Base-by-base conservation (phyloP, 2,113 vertebrate species). In the Hippolais icterina region DNA sequence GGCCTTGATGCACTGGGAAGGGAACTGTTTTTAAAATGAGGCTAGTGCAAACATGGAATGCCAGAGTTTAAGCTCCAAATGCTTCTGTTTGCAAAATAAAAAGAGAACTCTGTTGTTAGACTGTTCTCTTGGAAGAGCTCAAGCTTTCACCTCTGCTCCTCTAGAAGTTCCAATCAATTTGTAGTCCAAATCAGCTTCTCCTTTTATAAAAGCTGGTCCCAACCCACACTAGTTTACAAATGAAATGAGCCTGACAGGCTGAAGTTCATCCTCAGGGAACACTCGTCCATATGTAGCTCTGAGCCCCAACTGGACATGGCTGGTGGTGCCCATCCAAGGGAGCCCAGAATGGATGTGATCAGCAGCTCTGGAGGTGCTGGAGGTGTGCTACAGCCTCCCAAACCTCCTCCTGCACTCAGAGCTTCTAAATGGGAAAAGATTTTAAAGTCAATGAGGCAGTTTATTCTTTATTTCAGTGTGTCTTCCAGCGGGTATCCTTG, bases 261-360 rank as follows among this genome's bases (percentile, higher is more conserved):
- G 14, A 15, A 69, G 22, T 8, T 33, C 72, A 71, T 82, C 86
- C 49, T 13, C 37, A 44, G 83, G 77, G 83, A 90, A 16, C 52
- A 21, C 25, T 71, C 71, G 39, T 28, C 64, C 72, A 49, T 3
- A 7, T 11, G 47, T 5, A 66, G 42, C 88, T 56, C 49, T 1
- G 8, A 63, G 49, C 16, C 81, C n/a, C 52, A 31, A 1, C 0
- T 53, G 44, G 79, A 61, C 0, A 0, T 8, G 54, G 42, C 59
- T 35, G 71, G 31, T 59, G 64, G 35, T 66, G 72, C 69, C 86
- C 10, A 2, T 31, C 56, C 56, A 24, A 44, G 56, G 49, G 21
- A 85, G 24, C 74, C 47, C 39, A 47, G 59, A 24, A 22, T 1
- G 1, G 2, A 23, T 14, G 65, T 25, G 12, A 31, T 24, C 50